Percentiles rank a stretch among this genome's conserved stretches.
phyloP scores from a whole-genome alignment of 1,140 invertebrate genomes.

The Leptinotarsa undecemlineata region DNA sequence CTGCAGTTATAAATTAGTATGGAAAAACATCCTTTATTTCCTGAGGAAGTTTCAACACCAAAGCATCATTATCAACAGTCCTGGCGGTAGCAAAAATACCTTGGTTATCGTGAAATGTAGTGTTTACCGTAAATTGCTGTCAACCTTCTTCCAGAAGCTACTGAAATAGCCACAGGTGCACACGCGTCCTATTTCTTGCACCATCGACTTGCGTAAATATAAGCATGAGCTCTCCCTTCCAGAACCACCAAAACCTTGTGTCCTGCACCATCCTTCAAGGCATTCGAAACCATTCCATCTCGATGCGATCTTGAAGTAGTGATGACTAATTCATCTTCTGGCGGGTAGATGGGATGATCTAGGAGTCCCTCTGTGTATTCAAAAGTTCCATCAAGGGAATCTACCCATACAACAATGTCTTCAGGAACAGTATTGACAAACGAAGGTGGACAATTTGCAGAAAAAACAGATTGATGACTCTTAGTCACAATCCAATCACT shows the following conservation, averaged over 20 bases:
- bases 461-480: constrained; percentile 70
- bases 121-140: constrained; percentile 86
- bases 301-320: constrained; percentile 93
- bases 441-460: constrained; percentile 68
- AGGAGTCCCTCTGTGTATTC: constrained; percentile 80
- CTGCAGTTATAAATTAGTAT: constrained; percentile 23
- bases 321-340: constrained; percentile 75
- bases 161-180: constrained; percentile 91
- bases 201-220: constrained; percentile 92
- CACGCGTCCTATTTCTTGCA: constrained; percentile 99
- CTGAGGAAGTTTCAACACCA: constrained; percentile 56
- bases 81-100: constrained; percentile 79
- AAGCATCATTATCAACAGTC: constrained; percentile 50
- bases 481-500: constrained; percentile 75
- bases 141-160: constrained; percentile 77
- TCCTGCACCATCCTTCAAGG: constrained; percentile 92
- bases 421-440: constrained; percentile 68
- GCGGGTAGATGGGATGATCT: constrained; percentile 54
- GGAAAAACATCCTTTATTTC: constrained; percentile 45
- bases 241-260: constrained; percentile 87
- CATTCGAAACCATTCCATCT: constrained; percentile 77
- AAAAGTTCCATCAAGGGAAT: constrained; percentile 95
- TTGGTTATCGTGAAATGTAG: constrained; percentile 74
- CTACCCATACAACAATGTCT: constrained; percentile 93
- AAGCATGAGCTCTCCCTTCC: constrained; percentile 94